Evolutionary conservation across 1,140 invertebrate genomes (phyloP).

Genomic region (Zaprionus camerounensis): DNA sequence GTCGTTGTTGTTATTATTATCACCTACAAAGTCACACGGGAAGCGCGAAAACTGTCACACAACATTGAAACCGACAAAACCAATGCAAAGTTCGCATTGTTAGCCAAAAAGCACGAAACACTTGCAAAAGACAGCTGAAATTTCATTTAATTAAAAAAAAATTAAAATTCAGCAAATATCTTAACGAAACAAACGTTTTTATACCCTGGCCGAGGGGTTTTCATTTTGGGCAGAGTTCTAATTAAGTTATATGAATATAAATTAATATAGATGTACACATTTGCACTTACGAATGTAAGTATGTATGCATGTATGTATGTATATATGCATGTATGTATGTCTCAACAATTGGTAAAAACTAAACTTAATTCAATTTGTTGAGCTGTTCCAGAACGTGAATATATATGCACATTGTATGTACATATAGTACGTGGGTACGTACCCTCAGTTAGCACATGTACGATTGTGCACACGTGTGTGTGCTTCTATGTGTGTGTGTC

Average conservation of each 20-base stretch:
- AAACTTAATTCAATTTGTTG: slow-evolving; percentile 64
- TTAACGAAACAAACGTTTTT: too few species aligned
- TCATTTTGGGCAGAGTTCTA: too few species aligned
- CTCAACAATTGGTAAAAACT: neutral
- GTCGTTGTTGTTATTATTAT: slow-evolving; percentile 20
- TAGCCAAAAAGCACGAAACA: slow-evolving; percentile 50
- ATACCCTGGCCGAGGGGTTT: too few species aligned
- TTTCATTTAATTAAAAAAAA: too few species aligned
- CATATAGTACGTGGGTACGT: slow-evolving; percentile 8
- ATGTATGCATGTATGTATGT: too few species aligned
- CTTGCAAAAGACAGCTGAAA: slow-evolving; percentile 45
- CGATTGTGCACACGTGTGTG: neutral
- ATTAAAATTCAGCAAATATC: too few species aligned
- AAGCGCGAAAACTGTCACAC: slow-evolving; percentile 46
- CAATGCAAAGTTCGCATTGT: slow-evolving; percentile 48
- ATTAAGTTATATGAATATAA: too few species aligned
- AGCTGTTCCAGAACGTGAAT: slow-evolving; percentile 69
- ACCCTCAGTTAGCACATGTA: neutral
- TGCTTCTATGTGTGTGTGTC: slow-evolving; percentile 17
- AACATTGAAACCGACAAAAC: slow-evolving; percentile 36
- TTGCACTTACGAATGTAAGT: too few species aligned
- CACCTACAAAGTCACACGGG: slow-evolving; percentile 27
- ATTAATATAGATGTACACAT: too few species aligned
- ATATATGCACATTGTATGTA: slow-evolving; percentile 17
- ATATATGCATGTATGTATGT: neutral